Base-by-base conservation (phyloP, 2,888 invertebrate species). In the Thecophora atra region DNA sequence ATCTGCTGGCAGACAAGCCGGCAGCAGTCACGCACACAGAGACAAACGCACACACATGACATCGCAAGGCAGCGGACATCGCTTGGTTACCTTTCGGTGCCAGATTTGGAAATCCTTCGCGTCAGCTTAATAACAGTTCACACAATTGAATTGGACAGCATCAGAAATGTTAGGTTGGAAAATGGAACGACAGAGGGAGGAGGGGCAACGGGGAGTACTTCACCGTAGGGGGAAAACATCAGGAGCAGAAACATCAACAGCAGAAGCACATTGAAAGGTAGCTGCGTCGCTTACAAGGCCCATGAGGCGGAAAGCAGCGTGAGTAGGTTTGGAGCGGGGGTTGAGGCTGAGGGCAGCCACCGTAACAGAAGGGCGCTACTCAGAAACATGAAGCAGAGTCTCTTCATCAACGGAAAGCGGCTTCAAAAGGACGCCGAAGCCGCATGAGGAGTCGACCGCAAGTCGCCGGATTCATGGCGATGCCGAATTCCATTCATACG, bases 61-160 rank as follows among this genome's bases (percentile, higher is more conserved):
- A 37, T 7, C 65, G 28, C 21, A 47, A 6, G 47, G n/a, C 47
- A 65, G 52, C 65, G 28, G 47, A 47, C 26, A 42, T 52, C 28
- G 26, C 65, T 28, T 6, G 64, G 24, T 47, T 42, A 21, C 44
- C 44, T 42, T 26, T 64, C 24, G 64, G 24, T 64, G 44, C 21
- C 64, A 47, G 64, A 17, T 47, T 44, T 19, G 24, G 11, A 26
- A 26, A 15, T 44, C 42, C 15, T 64, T 37, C 30, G n/a, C 47
- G 44, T 24, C 42, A 58, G 58, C 58, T 58, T 68, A 68, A 68
- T 56, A 68, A 68, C 44, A 58, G 68, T 58, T 42, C 58, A 58
- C 58, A 58, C 68, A 68, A 68, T 58, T 68, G 68, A 68, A 58
- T 58, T 44, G 42, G 58, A 58, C 58, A 54, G 37, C 26, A 24